Evolutionary conservation across 2,797 vertebrate species (phyloP).

Genomic region (Sebastes nivosus): DNA sequence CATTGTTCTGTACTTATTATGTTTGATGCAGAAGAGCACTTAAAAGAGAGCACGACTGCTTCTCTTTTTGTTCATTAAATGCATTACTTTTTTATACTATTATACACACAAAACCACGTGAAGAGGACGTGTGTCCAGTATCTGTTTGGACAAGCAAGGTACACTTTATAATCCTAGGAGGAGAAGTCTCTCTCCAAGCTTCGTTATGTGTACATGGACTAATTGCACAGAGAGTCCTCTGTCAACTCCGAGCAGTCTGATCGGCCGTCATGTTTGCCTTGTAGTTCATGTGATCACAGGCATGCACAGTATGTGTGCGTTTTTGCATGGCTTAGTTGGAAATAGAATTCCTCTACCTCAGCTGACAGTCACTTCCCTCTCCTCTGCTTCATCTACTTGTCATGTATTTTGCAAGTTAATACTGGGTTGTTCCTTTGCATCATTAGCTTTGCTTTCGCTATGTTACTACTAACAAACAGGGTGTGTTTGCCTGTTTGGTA

Average conservation of each 20-base stretch:
- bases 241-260: conserved; percentile 11
- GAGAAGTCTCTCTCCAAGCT: conserved; percentile 9
- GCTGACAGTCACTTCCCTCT: conserved; percentile 22
- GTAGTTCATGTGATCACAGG: conserved; percentile 47
- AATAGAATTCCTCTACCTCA: conserved; percentile 35
- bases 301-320: conserved; percentile 32
- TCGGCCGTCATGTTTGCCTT: conserved; percentile 42
- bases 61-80: conserved; percentile 4
- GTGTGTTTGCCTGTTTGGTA: conserved; percentile 20
- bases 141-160: conserved; percentile 24
- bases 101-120: neutral
- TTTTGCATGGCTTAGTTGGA: conserved; percentile 7
- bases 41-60: neutral
- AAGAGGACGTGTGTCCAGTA: neutral
- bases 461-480: neutral
- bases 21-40: conserved; percentile 4
- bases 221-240: conserved; percentile 35
- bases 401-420: neutral
- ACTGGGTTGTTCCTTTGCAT: neutral
- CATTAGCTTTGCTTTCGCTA: neutral
- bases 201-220: conserved; percentile 46
- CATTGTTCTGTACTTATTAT: conserved; percentile 7
- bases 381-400: neutral
- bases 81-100: neutral
- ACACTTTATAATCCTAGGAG: conserved; percentile 8